Evolutionary conservation across 2,888 invertebrate species (phyloP), one percentile per base, ranked within the genome.

Genomic region (Antheraea assamensis): DNA sequence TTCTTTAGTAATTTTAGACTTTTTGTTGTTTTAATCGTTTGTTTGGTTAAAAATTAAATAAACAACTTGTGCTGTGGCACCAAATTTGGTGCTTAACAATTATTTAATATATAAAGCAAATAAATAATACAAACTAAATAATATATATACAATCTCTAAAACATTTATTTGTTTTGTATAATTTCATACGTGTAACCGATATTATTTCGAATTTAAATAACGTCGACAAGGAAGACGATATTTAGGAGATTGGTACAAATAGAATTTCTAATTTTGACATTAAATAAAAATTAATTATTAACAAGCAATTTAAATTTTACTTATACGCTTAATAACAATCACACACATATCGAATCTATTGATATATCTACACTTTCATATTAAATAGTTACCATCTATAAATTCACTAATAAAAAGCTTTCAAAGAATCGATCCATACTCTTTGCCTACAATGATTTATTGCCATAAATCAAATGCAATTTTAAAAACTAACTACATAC

Each of bases 271-370:
- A 35, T 35, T 10, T 35, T 35, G n/a, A 66, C 27, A 42, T 13
- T 13, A 4, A 30, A 5, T 64, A 13, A 30, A n/a, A 30, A 17
- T 30, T 64, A 30, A 17, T 61, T 17, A 68, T 68, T 31, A 68
- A 68, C 68, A 68, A 68, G 68, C 68, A 64, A n/a, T 58, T 55
- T 35, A 35, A 35, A 19, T 31, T 35, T 35, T 24, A 71, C 31
- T n/a, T 61, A 74, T 27, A 49, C n/a, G 35, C 52, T 73, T 52
- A 74, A 49, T 74, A 24, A 19, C 52, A 71, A 71, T 81, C 31
- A 87, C 85, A 82, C 86, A 85, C 84, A 52, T 27, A 79, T 82
- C 80, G 81, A 76, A 76, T 80, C 82, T 85, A 81, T 68, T 31
- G 35, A 68, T 13, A 68, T 35, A 68, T 68, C 68, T 68, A 68